These are phyloP conservation scores for Rhinella marina DNA, from an alignment of 2,797 vertebrate genomes.

Conservation along the genomic window DNA sequence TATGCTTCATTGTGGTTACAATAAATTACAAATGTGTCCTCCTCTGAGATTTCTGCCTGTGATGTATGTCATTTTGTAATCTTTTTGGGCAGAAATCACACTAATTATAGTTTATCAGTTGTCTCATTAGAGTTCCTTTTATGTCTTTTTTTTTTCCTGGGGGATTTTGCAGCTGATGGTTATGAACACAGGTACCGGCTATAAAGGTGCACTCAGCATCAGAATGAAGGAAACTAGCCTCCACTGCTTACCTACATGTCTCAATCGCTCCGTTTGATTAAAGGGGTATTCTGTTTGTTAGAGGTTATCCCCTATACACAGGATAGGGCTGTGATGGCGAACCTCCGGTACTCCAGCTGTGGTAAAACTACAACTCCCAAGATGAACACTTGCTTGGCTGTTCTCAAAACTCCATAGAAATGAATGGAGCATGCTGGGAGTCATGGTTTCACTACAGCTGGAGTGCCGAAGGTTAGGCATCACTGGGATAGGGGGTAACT, in stretches of 20 bases:
- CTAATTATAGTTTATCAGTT: slow-evolving; percentile 38
- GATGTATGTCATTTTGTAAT: slow-evolving; percentile 48
- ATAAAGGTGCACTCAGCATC: neutral
- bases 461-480: too few species aligned
- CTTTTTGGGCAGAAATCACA: slow-evolving; percentile 35
- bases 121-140: slow-evolving; percentile 37
- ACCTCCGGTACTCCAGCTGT: too few species aligned
- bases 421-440: too few species aligned
- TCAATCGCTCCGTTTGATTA: neutral
- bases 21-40: slow-evolving; percentile 48
- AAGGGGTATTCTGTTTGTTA: neutral
- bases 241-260: neutral
- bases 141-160: neutral
- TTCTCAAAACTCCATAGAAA: too few species aligned
- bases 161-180: neutral
- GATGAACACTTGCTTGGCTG: too few species aligned
- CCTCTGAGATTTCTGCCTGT: slow-evolving; percentile 18
- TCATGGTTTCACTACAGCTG: too few species aligned
- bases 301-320: too few species aligned
- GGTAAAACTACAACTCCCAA: too few species aligned
- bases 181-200: neutral
- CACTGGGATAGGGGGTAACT: too few species aligned
- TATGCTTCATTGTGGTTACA: slow-evolving; percentile 38
- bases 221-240: neutral
- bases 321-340: too few species aligned